Evolutionary conservation across 2,113 vertebrate genomes (phyloP).

Genomic region (Oophaga pumilio): DNA sequence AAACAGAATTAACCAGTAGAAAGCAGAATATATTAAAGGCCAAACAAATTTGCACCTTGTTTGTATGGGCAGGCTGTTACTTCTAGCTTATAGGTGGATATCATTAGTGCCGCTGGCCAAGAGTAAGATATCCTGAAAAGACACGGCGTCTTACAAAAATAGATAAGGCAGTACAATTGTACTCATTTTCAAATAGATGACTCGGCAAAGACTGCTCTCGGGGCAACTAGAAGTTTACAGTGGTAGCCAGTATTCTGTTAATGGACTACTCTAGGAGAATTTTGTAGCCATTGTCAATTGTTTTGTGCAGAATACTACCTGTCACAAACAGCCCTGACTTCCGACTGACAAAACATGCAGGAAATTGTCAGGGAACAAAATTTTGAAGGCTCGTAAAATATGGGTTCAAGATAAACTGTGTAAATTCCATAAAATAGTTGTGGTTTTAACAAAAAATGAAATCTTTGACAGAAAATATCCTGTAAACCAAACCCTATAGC

Average conservation of each 20-base stretch:
- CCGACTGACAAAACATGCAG: background rate
- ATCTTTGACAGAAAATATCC: no score
- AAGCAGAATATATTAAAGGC: slow-evolving; percentile 87
- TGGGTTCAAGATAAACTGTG: background rate
- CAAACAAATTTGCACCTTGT: slow-evolving; percentile 85
- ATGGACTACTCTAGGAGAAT: background rate
- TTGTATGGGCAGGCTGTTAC: slow-evolving; percentile 73
- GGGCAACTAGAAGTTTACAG: background rate
- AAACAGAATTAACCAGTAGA: slow-evolving; percentile 89
- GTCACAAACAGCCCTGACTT: background rate
- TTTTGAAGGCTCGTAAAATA: background rate
- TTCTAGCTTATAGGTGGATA: slow-evolving; percentile 41
- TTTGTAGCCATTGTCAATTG: background rate
- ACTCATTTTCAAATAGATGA: background rate
- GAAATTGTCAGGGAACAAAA: background rate
- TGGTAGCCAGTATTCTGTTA: background rate
- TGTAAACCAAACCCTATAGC: no score
- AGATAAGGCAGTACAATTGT: background rate
- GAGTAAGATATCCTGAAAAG: background rate
- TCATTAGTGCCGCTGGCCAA: slow-evolving; percentile 6
- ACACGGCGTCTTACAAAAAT: background rate
- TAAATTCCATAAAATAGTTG: background rate
- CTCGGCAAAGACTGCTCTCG: no score
- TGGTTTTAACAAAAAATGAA: no score
- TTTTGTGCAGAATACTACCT: background rate